Conservation (phyloP, 2,888 invertebrate genomes). For the Microctonus hyperodae region DNA sequence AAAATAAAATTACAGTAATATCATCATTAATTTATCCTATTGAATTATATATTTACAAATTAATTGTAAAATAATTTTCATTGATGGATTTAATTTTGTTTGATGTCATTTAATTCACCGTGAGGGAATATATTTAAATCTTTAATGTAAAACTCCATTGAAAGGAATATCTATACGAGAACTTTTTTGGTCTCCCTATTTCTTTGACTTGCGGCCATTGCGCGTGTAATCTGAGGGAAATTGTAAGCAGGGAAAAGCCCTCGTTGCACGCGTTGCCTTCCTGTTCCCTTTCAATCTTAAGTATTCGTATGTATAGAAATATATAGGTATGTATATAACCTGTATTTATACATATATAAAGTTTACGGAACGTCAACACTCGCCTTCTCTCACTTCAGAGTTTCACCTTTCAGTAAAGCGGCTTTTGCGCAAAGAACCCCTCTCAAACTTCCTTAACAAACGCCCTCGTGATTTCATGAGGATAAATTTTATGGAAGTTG, state of each 20-base stretch:
- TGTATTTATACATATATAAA: neutral
- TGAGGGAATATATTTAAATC: neutral
- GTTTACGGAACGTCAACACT: constrained; percentile 11
- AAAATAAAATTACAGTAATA: too few species aligned
- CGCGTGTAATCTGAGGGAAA: constrained; percentile 25
- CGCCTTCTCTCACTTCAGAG: neutral
- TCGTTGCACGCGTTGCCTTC: constrained; percentile 16
- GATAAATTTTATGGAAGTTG: constrained; percentile 21
- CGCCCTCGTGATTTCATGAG: constrained; percentile 25
- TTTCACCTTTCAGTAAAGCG: constrained; percentile 32
- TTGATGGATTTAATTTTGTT: constrained; percentile 11
- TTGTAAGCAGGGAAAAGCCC: constrained; percentile 22
- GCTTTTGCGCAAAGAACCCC: constrained; percentile 29
- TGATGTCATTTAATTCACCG: constrained; percentile 23
- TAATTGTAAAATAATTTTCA: constrained; percentile 8
- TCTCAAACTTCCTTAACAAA: constrained; percentile 27
- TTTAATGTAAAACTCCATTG: neutral
- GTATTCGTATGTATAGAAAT: neutral
- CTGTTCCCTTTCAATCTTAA: constrained; percentile 8
- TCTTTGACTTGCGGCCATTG: constrained; percentile 12
- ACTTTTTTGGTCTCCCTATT: constrained; percentile 7
- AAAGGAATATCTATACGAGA: constrained; percentile 13
- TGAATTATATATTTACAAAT: too few species aligned
- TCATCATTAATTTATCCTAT: too few species aligned
- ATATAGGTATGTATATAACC: too few species aligned